Evolutionary conservation across 2,888 invertebrate species (phyloP), one percentile per base, ranked within the genome.

Genomic region (Eupithecia abbreviata): DNA sequence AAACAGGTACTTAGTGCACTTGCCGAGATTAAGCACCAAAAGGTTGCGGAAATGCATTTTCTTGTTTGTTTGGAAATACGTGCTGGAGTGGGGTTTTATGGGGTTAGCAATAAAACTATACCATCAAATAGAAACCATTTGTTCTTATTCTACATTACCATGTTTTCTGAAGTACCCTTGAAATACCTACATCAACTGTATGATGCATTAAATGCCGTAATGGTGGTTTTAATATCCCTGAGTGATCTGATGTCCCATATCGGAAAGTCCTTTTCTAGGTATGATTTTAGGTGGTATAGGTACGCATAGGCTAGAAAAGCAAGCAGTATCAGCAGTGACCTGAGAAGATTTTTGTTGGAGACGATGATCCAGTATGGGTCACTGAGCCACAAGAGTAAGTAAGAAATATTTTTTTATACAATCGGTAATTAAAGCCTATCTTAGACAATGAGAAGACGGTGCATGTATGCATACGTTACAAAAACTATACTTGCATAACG

Each of bases 1-100:
- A 77, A 77, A 71, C 81, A 79, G 49, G 73, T 74, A 80, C 80
- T 81, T 79, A 81, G 71, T 69, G 76, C 79, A 76, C 79, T 74
- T 73, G 67, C 47, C 47, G 67, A 73, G 67, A 72, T 72, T 72
- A 66, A 72, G 74, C 62, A 47, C 47, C 58, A 43, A 66, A 76
- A 51, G 43, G 76, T 41, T 47, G 42, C 15, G 42, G 30, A 62
- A 47, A 49, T 69, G 69, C 69, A 69, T 69, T 47, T 69, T 30
- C 47, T 68, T 68, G 66, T n/a, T 68, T 68, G 43, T 42, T 68
- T 68, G 42, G 9, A 43, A 68, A 45, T 68, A 68, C 42, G 66
- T 55, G 51, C 69, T 30, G 62, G 62, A 30, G 30, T 42, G 7
- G 42, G 66, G 66, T 41, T 66, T 66, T 15, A 13, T 6, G 4